Conservation (phyloP, 2,113 vertebrate species). For the Sebastes fasciatus region DNA sequence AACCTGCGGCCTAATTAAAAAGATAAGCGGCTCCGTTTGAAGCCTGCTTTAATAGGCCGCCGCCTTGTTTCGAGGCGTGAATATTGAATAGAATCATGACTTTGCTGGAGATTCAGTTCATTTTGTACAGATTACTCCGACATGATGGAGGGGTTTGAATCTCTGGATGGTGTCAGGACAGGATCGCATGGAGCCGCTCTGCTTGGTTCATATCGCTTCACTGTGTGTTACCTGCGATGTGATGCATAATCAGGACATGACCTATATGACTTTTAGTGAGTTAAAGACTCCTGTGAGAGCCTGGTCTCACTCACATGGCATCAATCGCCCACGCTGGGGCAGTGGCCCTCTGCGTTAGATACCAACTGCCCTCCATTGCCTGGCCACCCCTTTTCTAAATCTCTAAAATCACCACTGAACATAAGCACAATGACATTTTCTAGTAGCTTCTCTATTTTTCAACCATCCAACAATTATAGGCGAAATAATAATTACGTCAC, state of each 20-base stretch:
- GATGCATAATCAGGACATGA: not conserved
- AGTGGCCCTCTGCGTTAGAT: no score
- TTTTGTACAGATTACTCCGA: conserved; percentile 44
- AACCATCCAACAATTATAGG: no score
- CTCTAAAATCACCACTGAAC: no score
- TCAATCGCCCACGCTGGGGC: no score
- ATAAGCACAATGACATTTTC: no score
- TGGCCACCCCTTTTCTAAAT: no score
- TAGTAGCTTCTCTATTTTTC: no score
- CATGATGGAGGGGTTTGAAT: conserved; percentile 15
- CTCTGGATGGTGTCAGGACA: conserved; percentile 4
- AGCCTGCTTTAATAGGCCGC: conserved; percentile 61
- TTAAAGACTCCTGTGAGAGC: not conserved
- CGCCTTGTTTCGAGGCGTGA: conserved; percentile 70
- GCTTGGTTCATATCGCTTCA: not conserved
- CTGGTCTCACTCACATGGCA: no score
- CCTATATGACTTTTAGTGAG: not conserved
- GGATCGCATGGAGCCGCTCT: not conserved
- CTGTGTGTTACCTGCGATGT: not conserved
- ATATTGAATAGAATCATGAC: conserved; percentile 70
- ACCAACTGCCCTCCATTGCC: no score
- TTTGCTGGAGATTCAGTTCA: conserved; percentile 46
- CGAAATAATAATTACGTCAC: no score
- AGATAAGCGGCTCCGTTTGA: conserved; percentile 76
- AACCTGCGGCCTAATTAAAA: conserved; percentile 79